Conservation (phyloP, 2,113 vertebrate species). For the human (Homo sapiens) region DNA sequence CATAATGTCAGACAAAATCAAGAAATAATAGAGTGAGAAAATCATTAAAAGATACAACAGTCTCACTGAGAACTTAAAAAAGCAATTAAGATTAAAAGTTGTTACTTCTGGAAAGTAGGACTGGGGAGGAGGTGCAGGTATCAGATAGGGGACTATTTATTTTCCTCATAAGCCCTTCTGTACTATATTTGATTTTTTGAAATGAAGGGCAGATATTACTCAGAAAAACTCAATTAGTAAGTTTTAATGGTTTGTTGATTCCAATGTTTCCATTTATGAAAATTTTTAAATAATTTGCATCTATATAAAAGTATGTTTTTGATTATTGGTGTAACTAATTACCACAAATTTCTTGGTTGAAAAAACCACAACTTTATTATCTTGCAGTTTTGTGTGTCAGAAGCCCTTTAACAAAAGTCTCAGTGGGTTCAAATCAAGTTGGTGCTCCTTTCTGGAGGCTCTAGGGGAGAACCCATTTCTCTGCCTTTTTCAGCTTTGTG, state of each 20-base stretch:
- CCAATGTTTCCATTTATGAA: background rate
- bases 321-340: background rate
- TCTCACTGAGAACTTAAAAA: background rate
- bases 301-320: background rate
- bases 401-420: background rate
- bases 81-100: background rate
- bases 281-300: background rate
- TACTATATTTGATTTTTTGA: background rate
- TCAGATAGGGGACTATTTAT: background rate
- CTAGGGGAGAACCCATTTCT: background rate
- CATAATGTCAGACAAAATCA: background rate
- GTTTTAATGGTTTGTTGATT: background rate
- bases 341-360: background rate
- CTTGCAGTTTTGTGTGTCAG: background rate
- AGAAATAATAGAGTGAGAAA: background rate
- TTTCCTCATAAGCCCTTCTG: background rate
- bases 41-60: background rate
- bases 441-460: background rate
- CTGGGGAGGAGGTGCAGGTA: background rate
- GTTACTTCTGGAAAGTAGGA: background rate
- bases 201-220: background rate
- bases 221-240: background rate
- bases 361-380: background rate
- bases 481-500: background rate
- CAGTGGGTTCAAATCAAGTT: background rate